These are phyloP conservation scores for Novumbra hubbsi DNA, from an alignment of 2,797 vertebrate species.

Conservation along the genomic window DNA sequence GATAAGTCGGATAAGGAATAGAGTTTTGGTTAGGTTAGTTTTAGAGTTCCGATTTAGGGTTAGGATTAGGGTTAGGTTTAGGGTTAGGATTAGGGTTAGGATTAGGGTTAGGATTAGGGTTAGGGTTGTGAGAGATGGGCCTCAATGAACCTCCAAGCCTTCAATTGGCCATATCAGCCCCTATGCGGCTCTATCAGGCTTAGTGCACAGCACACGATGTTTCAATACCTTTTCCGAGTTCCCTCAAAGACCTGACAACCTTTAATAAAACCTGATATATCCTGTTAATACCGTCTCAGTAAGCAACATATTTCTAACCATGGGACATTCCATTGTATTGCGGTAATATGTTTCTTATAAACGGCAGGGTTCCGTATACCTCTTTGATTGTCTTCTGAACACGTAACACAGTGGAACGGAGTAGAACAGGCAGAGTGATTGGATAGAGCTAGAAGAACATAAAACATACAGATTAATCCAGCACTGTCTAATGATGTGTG, in stretches of 20 bases:
- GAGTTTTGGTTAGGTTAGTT: too few species aligned
- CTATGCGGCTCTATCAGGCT: too few species aligned
- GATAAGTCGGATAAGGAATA: too few species aligned
- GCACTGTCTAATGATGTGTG: constrained; percentile 71
- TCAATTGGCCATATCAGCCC: not conserved
- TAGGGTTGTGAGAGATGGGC: not conserved
- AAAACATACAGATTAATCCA: constrained; percentile 66
- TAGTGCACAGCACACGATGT: not conserved
- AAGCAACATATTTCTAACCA: not conserved
- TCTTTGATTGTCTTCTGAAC: not conserved
- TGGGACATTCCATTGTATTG: not conserved
- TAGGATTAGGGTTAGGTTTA: too few species aligned
- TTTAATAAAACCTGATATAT: not conserved
- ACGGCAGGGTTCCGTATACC: not conserved
- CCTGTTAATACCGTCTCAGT: not conserved
- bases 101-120: too few species aligned
- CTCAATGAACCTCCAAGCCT: not conserved
- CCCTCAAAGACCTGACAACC: not conserved
- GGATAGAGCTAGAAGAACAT: not conserved
- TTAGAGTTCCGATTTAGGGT: too few species aligned
- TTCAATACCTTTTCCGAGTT: not conserved
- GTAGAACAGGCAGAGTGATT: not conserved
- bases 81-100: too few species aligned
- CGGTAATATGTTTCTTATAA: not conserved
- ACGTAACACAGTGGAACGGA: not conserved